Percentiles rank a stretch among this genome's conserved stretches.
These are phyloP conservation scores for Orestias chungarensis DNA, from an alignment of 2,797 vertebrate genomes.

Conservation along the genomic window DNA sequence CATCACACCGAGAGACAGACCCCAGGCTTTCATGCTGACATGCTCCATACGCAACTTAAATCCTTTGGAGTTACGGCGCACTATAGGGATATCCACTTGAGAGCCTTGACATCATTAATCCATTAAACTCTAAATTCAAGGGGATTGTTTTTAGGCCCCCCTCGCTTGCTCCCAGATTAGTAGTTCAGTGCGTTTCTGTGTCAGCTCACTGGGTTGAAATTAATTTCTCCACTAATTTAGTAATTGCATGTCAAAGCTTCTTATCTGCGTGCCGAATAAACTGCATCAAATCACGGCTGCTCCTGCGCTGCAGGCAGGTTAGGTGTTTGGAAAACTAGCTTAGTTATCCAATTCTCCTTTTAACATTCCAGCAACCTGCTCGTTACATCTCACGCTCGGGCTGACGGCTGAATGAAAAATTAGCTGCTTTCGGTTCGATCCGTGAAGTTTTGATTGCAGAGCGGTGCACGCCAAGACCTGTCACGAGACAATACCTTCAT, in stretches of 20 bases:
- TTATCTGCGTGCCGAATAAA: slow-evolving; percentile 50
- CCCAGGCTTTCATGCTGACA: slow-evolving; percentile 38
- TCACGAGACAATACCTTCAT: slow-evolving; percentile 41
- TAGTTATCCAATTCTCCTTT: slow-evolving; percentile 27
- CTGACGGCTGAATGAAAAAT: slow-evolving; percentile 29
- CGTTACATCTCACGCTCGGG: slow-evolving; percentile 12
- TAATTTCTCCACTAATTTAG: slow-evolving; percentile 77
- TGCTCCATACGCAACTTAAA: slow-evolving; percentile 55
- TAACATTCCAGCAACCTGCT: slow-evolving; percentile 6
- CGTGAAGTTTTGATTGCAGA: slow-evolving; percentile 37
- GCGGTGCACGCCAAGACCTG: slow-evolving; percentile 23
- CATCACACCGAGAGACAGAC: slow-evolving; percentile 12
- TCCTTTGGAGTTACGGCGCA: slow-evolving; percentile 62
- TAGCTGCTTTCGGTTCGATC: slow-evolving; percentile 27
- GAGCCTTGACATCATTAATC: slow-evolving; percentile 77
- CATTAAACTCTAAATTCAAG: slow-evolving; percentile 78
- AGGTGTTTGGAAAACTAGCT: slow-evolving; percentile 26
- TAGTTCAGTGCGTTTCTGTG: slow-evolving; percentile 77
- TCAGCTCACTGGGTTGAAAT: slow-evolving; percentile 79
- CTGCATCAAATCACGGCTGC: slow-evolving; percentile 37
- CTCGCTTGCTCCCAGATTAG: slow-evolving; percentile 76
- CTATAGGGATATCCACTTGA: slow-evolving; percentile 60
- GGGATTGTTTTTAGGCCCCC: slow-evolving; percentile 64
- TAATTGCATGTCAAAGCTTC: slow-evolving; percentile 73
- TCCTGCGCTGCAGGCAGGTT: slow-evolving; percentile 50